phyloP scores from a whole-genome alignment of 2,888 invertebrate genomes.

The Platerodrilus igneus region DNA sequence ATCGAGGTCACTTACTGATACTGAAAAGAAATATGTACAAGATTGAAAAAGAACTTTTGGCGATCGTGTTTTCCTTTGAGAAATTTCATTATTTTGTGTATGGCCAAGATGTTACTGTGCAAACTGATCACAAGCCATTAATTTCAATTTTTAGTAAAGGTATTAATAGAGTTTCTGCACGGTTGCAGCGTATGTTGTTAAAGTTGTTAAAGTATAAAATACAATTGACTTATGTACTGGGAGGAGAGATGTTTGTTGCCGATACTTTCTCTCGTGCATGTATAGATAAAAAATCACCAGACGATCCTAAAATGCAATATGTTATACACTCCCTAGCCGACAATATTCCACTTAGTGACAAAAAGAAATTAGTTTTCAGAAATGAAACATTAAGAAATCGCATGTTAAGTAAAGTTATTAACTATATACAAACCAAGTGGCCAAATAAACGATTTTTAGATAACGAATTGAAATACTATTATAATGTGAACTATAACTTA shows the following conservation, averaged over 20 bases:
- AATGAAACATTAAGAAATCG: slow-evolving; percentile 3
- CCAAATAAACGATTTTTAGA: slow-evolving; percentile 10
- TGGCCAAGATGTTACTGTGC: slow-evolving; percentile 15
- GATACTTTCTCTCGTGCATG: slow-evolving; percentile 16
- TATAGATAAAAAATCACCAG: slow-evolving; percentile 1
- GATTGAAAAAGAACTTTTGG: no score
- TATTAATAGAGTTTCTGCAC: slow-evolving; percentile 11
- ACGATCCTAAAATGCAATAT: slow-evolving; percentile 6
- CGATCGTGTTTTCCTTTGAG: slow-evolving; percentile 5
- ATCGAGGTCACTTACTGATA: slow-evolving; percentile 12
- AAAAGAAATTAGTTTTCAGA: slow-evolving; percentile 1
- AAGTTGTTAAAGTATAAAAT: slow-evolving; percentile 15
- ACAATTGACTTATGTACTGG: slow-evolving; percentile 13
- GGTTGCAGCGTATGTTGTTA: slow-evolving; percentile 18
- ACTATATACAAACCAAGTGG: slow-evolving; percentile 14
- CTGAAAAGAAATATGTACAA: slow-evolving; percentile 9
- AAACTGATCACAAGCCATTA: slow-evolving; percentile 27
- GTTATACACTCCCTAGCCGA: slow-evolving; percentile 6
- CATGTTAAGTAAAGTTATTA: slow-evolving; percentile 2
- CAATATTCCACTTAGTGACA: slow-evolving; percentile 9
- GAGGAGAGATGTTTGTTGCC: slow-evolving; percentile 15
- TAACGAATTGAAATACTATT: background rate
- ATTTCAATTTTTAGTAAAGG: slow-evolving; percentile 14
- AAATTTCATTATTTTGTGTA: slow-evolving; percentile 16
- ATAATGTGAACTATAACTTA: background rate